Evolutionary conservation across 2,113 vertebrate species (phyloP), one percentile per base, ranked within the genome.

Genomic region (Hypocryptadius cinnamomeus): DNA sequence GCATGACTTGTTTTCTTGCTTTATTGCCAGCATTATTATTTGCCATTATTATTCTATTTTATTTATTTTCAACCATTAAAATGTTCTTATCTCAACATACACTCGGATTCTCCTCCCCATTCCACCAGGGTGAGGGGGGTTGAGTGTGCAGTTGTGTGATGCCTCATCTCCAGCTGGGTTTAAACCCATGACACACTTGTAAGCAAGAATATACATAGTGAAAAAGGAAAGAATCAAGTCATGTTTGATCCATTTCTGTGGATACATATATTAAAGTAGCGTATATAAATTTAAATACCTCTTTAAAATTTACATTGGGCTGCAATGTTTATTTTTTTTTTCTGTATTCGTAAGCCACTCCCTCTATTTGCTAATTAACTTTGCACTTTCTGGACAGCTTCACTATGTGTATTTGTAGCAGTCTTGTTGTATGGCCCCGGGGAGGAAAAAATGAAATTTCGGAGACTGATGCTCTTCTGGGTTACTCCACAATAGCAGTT

Each of bases 401-500:
- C 76, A 51, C 23, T 59, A 6, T 9, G 59, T 82, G 13, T 93
- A 81, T 93, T 96, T 85, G 93, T 66, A 95, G 76, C 64, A 94
- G 78, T 78, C 90, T 85, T 86, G 74, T 83, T 90, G 81, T 57
- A 90, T 90, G 84, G 82, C 91, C 44, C 63, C 22, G 2, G 8
- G 61, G 85, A 79, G 60, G 57, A 47, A 84, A 70, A 95, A 92
- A 82, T 77, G 91, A 95, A 93, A 96, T 96, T 95, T 96, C 92
- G 89, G 95, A 95, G 83, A 30, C 89, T 85, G 61, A 95, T 95
- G 96, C 65, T 64, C 82, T 93, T 95, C 93, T 97, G 91, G 87
- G 91, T 94, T 96, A 94, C 93, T 95, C 96, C 89, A 85, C 22
- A 37, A 42, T 50, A 60, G 56, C 47, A 83, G 28, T 85, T 84